A percentile compares a stretch with the other conserved stretches of the same genome.
These are phyloP conservation scores for Passer domesticus DNA, from an alignment of 2,113 vertebrate genomes.

Conservation along the genomic window DNA sequence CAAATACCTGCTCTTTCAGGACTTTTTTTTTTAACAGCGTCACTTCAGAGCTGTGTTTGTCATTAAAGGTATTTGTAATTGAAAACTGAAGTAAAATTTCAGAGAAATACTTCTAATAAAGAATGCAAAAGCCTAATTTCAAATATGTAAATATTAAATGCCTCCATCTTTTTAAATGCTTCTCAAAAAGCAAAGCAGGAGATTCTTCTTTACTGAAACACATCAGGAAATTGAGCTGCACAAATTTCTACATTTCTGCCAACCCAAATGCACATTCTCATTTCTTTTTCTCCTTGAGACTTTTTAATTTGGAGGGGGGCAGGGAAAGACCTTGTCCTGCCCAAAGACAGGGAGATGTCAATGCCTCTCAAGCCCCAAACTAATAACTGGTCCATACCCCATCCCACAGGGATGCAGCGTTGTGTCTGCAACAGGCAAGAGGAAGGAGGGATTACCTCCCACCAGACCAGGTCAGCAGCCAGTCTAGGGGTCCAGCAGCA, in stretches of 20 bases:
- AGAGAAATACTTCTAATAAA: not conserved
- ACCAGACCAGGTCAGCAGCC: not conserved
- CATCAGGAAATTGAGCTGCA: conserved; percentile 23
- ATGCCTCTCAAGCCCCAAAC: not conserved
- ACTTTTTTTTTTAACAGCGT: not conserved
- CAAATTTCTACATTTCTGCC: not conserved
- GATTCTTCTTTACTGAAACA: not conserved
- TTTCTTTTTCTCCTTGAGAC: not conserved
- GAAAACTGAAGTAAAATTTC: not conserved
- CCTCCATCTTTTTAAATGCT: not conserved
- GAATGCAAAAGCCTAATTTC: not conserved
- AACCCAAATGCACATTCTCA: not conserved
- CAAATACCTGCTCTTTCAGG: not conserved
- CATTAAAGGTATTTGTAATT: not conserved
- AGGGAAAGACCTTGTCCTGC: not conserved
- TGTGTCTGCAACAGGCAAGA: fast-evolving
- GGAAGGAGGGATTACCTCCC: not conserved
- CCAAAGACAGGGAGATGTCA: not conserved
- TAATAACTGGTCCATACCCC: fast-evolving
- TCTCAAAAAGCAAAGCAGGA: conserved; percentile 21
- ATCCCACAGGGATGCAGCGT: fast-evolving
- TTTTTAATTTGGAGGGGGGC: not conserved
- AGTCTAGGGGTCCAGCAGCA: not conserved
- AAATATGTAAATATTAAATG: not conserved
- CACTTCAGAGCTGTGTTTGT: not conserved